Evolutionary conservation across 2,797 vertebrate genomes (phyloP).

Genomic region (Lutjanus campechanus): DNA sequence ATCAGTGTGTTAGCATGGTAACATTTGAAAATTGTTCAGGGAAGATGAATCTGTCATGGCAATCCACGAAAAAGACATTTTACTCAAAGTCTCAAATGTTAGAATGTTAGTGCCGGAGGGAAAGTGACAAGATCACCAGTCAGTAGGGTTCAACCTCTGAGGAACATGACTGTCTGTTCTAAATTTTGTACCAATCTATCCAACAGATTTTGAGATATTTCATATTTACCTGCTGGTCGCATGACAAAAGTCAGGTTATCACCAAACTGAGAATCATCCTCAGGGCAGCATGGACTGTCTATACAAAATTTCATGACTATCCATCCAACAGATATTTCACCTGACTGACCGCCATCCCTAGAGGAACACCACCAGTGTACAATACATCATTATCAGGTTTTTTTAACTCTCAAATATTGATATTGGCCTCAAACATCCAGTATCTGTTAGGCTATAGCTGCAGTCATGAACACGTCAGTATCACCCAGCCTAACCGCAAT

Average conservation of each 20-base stretch:
- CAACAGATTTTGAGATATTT: not conserved
- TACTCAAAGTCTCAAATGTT: not conserved
- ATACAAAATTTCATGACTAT: not conserved
- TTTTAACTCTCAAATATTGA: not conserved
- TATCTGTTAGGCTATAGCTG: not conserved
- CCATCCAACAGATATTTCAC: not conserved
- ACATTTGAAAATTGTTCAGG: fast-evolving
- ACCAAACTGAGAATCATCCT: not conserved
- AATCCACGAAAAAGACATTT: not conserved
- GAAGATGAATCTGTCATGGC: not conserved
- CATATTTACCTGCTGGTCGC: not conserved
- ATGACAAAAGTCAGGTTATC: not conserved
- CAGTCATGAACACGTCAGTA: not conserved
- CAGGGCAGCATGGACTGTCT: not conserved
- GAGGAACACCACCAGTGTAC: not conserved
- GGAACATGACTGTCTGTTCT: not conserved
- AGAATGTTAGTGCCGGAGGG: not conserved
- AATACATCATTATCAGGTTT: not conserved
- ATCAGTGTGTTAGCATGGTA: not conserved
- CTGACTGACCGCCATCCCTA: not conserved
- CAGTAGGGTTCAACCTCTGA: not conserved
- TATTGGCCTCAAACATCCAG: not conserved
- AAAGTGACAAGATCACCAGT: not conserved
- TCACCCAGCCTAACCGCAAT: not conserved
- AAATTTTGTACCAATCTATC: not conserved